These are phyloP conservation scores for Pseudolycoriella hygida DNA, from an alignment of 2,888 invertebrate species.

Conservation along the genomic window DNA sequence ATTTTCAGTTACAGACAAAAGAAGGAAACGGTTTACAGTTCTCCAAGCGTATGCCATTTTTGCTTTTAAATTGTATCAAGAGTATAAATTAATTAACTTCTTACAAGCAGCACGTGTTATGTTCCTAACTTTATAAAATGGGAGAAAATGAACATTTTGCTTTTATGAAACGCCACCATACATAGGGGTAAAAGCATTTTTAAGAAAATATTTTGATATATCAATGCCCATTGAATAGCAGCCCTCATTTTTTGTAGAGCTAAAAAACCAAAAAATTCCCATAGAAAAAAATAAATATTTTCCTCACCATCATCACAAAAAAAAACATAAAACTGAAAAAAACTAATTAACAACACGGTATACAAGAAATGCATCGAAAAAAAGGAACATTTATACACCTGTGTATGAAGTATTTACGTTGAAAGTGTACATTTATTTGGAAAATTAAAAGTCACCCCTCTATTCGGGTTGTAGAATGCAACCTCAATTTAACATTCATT, in stretches of 20 bases:
- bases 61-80: no score
- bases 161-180: no score
- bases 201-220: background rate
- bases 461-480: no score
- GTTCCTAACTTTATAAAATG: no score
- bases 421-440: background rate
- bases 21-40: no score
- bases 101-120: no score
- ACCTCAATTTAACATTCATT: no score
- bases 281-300: background rate
- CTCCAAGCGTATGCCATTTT: no score
- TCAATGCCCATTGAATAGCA: background rate
- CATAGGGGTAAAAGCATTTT: background rate
- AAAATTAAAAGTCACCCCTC: constrained; percentile 1
- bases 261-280: background rate
- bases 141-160: no score
- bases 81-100: no score
- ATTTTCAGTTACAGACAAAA: no score
- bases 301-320: background rate
- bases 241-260: background rate
- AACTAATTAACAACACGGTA: constrained; percentile 2
- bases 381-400: constrained; percentile 1
- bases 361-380: background rate
- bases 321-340: background rate
- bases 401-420: background rate